These are phyloP conservation scores for Lipophrys pholis DNA, from an alignment of 2,113 vertebrate species.

Conservation along the genomic window DNA sequence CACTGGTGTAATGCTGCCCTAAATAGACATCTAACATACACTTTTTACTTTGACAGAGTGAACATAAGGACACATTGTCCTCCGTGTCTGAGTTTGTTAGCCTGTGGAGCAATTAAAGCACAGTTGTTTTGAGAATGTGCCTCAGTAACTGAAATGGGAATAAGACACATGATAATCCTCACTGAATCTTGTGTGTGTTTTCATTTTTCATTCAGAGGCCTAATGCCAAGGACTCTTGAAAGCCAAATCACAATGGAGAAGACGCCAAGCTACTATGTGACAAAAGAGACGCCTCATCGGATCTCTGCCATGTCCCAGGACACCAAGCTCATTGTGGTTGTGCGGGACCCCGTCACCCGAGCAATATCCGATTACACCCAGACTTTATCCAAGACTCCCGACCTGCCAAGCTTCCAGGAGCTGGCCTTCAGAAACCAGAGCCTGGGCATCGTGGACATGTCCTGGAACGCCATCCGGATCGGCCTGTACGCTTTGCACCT, in stretches of 20 bases:
- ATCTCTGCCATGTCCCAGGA: slow-evolving; percentile 91
- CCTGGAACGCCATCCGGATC: slow-evolving; percentile 95
- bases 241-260: slow-evolving; percentile 96
- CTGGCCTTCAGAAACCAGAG: slow-evolving; percentile 92
- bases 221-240: slow-evolving; percentile 92
- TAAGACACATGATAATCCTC: slow-evolving; percentile 13
- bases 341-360: slow-evolving; percentile 85
- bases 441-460: slow-evolving; percentile 89
- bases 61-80: slow-evolving; percentile 49
- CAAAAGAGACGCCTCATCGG: slow-evolving; percentile 87
- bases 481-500: slow-evolving; percentile 92
- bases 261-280: slow-evolving; percentile 95
- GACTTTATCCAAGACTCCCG: slow-evolving; percentile 88
- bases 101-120: neutral
- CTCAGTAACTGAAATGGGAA: slow-evolving; percentile 35
- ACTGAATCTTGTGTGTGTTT: slow-evolving; percentile 38
- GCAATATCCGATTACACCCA: slow-evolving; percentile 83
- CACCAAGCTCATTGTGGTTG: slow-evolving; percentile 93
- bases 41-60: slow-evolving; percentile 32
- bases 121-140: neutral
- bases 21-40: slow-evolving; percentile 32
- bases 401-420: slow-evolving; percentile 92
- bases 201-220: slow-evolving; percentile 80
- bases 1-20: slow-evolving; percentile 52
- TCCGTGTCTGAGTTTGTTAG: slow-evolving; percentile 14